phyloP scores from a whole-genome alignment of 2,888 invertebrate species.

The Camponotus fellah region DNA sequence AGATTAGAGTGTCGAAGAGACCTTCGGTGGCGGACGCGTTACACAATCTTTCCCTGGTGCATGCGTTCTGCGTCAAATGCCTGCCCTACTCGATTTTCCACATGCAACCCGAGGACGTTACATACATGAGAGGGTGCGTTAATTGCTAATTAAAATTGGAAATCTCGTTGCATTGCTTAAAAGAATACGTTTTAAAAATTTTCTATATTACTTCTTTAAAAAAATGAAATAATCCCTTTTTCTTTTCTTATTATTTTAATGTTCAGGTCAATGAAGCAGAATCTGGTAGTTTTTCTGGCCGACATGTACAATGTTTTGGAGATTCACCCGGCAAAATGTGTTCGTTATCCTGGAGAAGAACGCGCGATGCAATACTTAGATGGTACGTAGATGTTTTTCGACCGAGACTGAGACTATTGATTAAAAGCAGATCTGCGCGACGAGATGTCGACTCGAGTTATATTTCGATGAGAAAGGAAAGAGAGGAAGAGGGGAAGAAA shows the following conservation, averaged over 20 bases:
- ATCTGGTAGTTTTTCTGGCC: slow-evolving; percentile 96
- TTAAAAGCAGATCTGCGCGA: slow-evolving; percentile 63
- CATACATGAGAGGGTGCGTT: slow-evolving; percentile 95
- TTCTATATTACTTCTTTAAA: neutral
- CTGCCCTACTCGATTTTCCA: slow-evolving; percentile 96
- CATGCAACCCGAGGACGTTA: slow-evolving; percentile 97
- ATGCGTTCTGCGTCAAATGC: slow-evolving; percentile 94
- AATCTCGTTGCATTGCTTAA: neutral
- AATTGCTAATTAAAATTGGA: neutral
- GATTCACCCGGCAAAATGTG: slow-evolving; percentile 96
- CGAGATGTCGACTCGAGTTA: slow-evolving; percentile 47
- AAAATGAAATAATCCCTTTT: neutral
- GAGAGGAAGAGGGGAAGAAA: slow-evolving; percentile 13
- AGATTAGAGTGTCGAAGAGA: slow-evolving; percentile 89
- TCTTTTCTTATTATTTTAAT: slow-evolving; percentile 48
- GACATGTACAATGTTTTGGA: slow-evolving; percentile 98
- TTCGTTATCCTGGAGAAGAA: slow-evolving; percentile 93
- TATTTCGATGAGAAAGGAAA: slow-evolving; percentile 11
- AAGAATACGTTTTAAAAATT: slow-evolving; percentile 1
- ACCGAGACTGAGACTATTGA: slow-evolving; percentile 35
- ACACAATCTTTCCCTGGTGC: slow-evolving; percentile 95
- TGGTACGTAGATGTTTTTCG: slow-evolving; percentile 82
- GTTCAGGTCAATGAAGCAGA: slow-evolving; percentile 95
- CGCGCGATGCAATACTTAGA: slow-evolving; percentile 86
- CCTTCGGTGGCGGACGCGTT: slow-evolving; percentile 95